Conservation (phyloP, 2,113 vertebrate genomes). For the Heloderma charlesbogerti region DNA sequence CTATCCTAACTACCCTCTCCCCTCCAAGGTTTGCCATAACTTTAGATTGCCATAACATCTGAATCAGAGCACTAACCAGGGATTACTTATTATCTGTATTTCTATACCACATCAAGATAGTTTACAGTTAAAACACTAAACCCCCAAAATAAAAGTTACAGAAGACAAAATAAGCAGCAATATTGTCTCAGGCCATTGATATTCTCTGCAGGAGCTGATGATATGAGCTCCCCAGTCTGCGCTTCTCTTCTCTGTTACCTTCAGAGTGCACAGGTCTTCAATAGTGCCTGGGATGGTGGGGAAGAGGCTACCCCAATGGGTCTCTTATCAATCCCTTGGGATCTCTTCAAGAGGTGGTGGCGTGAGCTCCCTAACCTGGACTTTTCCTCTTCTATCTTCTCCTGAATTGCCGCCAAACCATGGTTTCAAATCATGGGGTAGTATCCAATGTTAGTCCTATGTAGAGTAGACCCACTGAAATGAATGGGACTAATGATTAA, state of each 20-base stretch:
- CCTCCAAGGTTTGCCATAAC: background rate
- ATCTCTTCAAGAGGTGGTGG: background rate
- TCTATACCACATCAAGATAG: background rate
- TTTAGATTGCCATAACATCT: background rate
- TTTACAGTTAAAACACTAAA: background rate
- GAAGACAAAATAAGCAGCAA: too few relatives aligned
- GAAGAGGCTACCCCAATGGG: too few relatives aligned
- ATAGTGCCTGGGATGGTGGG: too few relatives aligned
- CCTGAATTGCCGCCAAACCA: background rate
- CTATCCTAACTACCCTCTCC: background rate
- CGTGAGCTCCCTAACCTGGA: background rate
- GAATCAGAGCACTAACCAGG: background rate
- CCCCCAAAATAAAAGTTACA: too few relatives aligned
- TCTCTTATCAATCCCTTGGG: background rate
- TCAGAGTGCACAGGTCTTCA: too few relatives aligned
- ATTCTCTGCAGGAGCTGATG: too few relatives aligned
- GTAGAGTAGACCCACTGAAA: too few relatives aligned
- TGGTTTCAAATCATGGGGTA: background rate
- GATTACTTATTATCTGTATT: background rate
- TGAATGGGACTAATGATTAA: too few relatives aligned
- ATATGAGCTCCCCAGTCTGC: too few relatives aligned
- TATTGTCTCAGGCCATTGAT: too few relatives aligned
- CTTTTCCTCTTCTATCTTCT: background rate
- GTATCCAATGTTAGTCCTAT: too few relatives aligned
- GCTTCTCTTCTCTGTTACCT: too few relatives aligned